phyloP scores from a whole-genome alignment of 2,797 vertebrate genomes.

The Anabas testudineus region DNA sequence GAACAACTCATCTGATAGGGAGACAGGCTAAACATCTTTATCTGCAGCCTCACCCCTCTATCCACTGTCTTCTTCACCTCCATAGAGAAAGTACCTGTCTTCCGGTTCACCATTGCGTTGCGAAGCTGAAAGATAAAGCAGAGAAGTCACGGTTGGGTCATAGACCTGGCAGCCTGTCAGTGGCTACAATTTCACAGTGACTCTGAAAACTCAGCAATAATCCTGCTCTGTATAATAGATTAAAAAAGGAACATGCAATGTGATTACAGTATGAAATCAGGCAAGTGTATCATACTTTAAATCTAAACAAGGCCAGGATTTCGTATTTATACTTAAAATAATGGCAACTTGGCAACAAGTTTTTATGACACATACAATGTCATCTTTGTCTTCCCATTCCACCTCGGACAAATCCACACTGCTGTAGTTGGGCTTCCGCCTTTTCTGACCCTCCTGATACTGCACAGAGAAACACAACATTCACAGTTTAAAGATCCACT shows the following conservation, averaged over 20 bases:
- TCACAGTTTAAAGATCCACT: slow-evolving; percentile 36
- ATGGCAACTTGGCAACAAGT: background rate
- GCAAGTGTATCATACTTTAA: background rate
- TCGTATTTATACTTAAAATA: background rate
- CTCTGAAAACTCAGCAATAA: slow-evolving; percentile 19
- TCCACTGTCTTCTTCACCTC: slow-evolving; percentile 98
- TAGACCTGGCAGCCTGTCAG: slow-evolving; percentile 15
- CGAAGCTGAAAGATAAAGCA: slow-evolving; percentile 85
- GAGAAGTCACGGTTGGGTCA: slow-evolving; percentile 22
- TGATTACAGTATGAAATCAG: slow-evolving; percentile 1
- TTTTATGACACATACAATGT: slow-evolving; percentile 86
- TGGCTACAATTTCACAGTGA: slow-evolving; percentile 1
- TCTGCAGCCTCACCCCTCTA: slow-evolving; percentile 90
- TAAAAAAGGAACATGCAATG: too few species aligned
- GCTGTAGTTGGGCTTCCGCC: slow-evolving; percentile 96
- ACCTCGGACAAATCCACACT: slow-evolving; percentile 98
- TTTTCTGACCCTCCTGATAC: slow-evolving; percentile 95
- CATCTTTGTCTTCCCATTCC: slow-evolving; percentile 97
- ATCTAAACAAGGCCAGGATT: slow-evolving; percentile 14
- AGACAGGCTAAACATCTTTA: slow-evolving; percentile 32
- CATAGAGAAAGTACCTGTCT: slow-evolving; percentile 97
- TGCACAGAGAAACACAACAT: slow-evolving; percentile 74
- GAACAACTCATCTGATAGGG: slow-evolving; percentile 19
- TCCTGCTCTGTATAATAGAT: background rate
- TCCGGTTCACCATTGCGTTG: slow-evolving; percentile 98